Evolutionary conservation across 2,888 invertebrate genomes (phyloP).

Genomic region (Diarsia dahlii): DNA sequence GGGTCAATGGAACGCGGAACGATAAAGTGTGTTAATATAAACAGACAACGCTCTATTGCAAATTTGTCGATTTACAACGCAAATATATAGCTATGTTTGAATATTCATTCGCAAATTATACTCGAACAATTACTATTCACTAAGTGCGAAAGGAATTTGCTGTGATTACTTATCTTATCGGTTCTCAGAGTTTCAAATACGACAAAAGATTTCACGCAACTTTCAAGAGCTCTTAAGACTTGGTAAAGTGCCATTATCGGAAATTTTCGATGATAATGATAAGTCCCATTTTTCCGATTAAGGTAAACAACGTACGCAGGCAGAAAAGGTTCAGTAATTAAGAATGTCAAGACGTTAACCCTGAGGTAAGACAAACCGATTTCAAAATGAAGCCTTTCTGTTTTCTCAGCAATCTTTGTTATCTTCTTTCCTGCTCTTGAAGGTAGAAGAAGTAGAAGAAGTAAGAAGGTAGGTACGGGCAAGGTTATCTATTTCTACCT

Average conservation of each 20-base stretch:
- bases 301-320: too few relatives aligned
- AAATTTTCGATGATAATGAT: not conserved
- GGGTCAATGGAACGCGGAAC: slow-evolving; percentile 64
- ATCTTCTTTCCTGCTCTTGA: not conserved
- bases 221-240: slow-evolving; percentile 5
- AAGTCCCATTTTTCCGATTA: not conserved
- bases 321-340: not conserved
- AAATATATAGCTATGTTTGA: slow-evolving; percentile 44
- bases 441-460: too few relatives aligned
- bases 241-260: not conserved
- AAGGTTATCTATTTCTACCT: not conserved
- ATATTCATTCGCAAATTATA: slow-evolving; percentile 52
- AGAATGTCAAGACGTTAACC: not conserved
- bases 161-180: slow-evolving; percentile 18
- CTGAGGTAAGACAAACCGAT: not conserved
- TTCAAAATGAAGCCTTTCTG: slow-evolving; percentile 4
- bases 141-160: slow-evolving; percentile 26
- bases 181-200: not conserved
- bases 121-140: slow-evolving; percentile 25
- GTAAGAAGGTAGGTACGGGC: too few relatives aligned
- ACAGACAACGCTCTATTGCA: slow-evolving; percentile 50
- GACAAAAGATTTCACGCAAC: slow-evolving; percentile 7
- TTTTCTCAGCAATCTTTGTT: not conserved
- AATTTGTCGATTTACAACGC: slow-evolving; percentile 56
- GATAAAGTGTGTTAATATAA: slow-evolving; percentile 62